These are phyloP conservation scores for Leptinotarsa texana DNA, from an alignment of 1,140 invertebrate species.

Conservation along the genomic window DNA sequence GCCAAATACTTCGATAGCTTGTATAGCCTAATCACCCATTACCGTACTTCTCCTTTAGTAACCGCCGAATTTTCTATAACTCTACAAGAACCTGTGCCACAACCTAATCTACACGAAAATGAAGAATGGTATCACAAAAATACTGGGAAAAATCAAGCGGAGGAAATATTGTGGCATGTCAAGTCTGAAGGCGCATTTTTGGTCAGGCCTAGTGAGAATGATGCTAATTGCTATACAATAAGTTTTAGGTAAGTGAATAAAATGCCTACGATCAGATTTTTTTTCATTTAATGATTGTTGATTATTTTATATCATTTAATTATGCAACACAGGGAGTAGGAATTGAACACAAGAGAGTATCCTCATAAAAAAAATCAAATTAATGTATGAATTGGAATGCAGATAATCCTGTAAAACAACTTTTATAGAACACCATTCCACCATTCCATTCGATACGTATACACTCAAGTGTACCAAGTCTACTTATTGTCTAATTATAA, in stretches of 20 bases:
- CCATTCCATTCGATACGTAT: too few species aligned
- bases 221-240: constrained; percentile 86
- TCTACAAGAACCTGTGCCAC: constrained; percentile 89
- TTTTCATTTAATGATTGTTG: too few species aligned
- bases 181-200: constrained; percentile 90
- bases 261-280: too few species aligned
- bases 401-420: too few species aligned
- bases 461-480: too few species aligned
- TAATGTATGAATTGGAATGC: too few species aligned
- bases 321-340: too few species aligned
- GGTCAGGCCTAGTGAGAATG: constrained; percentile 85
- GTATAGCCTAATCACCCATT: constrained; percentile 90
- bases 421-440: too few species aligned
- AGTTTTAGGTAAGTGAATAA: constrained; percentile 77
- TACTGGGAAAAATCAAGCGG: constrained; percentile 78
- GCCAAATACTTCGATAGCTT: constrained; percentile 89
- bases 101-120: constrained; percentile 90
- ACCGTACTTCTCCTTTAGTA: constrained; percentile 80
- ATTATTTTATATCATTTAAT: too few species aligned
- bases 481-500: too few species aligned
- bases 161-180: constrained; percentile 82
- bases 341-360: too few species aligned
- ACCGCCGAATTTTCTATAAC: constrained; percentile 89
- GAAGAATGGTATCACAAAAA: constrained; percentile 93
- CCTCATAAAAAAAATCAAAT: too few species aligned